Conservation (phyloP, 2,888 invertebrate species). For the Ichneumoninae sp. region DNA sequence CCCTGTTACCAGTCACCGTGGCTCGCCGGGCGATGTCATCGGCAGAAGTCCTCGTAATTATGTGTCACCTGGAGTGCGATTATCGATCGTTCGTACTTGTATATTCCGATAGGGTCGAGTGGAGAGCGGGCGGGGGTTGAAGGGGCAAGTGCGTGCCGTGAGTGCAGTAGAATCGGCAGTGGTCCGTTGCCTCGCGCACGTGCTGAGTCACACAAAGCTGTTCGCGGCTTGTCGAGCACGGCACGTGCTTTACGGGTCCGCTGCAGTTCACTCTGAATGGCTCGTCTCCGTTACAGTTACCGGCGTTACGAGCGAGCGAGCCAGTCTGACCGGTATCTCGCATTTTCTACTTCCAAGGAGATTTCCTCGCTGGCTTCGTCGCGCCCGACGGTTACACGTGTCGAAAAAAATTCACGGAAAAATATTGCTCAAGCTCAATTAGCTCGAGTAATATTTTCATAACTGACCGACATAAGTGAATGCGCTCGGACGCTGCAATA, state of each 20-base stretch:
- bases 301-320: slow-evolving; percentile 14
- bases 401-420: slow-evolving; percentile 17
- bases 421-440: slow-evolving; percentile 50
- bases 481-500: not conserved
- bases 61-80: slow-evolving; percentile 70
- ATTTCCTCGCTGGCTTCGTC: slow-evolving; percentile 41
- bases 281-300: not conserved
- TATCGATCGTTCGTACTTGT: slow-evolving; percentile 68
- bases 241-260: slow-evolving; percentile 54
- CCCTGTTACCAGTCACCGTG: slow-evolving; percentile 57
- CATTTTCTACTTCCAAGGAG: slow-evolving; percentile 52
- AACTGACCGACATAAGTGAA: slow-evolving; percentile 19
- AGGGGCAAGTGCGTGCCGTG: slow-evolving; percentile 55
- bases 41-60: slow-evolving; percentile 73
- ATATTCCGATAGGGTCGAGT: slow-evolving; percentile 5
- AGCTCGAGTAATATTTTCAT: slow-evolving; percentile 33
- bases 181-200: slow-evolving; percentile 48
- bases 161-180: slow-evolving; percentile 38
- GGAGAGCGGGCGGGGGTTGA: slow-evolving; percentile 9
- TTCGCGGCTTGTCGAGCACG: slow-evolving; percentile 53
- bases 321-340: slow-evolving; percentile 52
- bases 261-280: slow-evolving; percentile 24
- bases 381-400: slow-evolving; percentile 12
- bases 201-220: slow-evolving; percentile 56
- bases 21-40: slow-evolving; percentile 71